phyloP scores from a whole-genome alignment of 2,113 vertebrate species.

The Platysteira castanea region DNA sequence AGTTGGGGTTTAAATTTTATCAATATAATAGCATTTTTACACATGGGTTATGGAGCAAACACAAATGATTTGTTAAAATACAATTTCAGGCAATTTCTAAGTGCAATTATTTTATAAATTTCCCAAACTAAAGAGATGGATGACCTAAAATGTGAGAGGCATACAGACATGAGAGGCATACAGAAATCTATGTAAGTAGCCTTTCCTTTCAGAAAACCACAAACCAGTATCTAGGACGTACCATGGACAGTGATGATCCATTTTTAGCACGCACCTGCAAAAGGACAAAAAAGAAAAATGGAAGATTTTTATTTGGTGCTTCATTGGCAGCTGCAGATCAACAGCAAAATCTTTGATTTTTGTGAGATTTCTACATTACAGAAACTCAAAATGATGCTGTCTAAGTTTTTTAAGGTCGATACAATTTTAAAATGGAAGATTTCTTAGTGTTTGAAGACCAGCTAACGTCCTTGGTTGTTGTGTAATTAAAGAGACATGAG shows the following conservation, averaged over 20 bases:
- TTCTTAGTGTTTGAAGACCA: neutral
- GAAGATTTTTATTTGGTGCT: neutral
- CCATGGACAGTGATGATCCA: conserved; percentile 99
- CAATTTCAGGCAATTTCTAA: neutral
- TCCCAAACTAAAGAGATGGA: neutral
- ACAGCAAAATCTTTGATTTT: neutral
- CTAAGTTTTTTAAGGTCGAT: neutral
- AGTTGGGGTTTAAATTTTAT: neutral
- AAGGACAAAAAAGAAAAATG: neutral
- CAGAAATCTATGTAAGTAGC: neutral
- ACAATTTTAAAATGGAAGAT: neutral
- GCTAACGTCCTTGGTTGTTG: neutral
- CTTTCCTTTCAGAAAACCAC: neutral
- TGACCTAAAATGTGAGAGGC: neutral
- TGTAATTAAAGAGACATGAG: neutral
- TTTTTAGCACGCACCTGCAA: conserved; percentile 93
- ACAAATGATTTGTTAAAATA: neutral
- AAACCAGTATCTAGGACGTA: conserved; percentile 65
- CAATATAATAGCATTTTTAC: neutral
- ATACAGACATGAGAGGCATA: neutral
- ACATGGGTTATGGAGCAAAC: neutral
- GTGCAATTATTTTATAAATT: neutral
- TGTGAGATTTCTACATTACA: neutral
- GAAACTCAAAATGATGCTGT: neutral
- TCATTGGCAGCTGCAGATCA: neutral